phyloP scores from a whole-genome alignment of 2,113 vertebrate genomes.

The Ictalurus furcatus region DNA sequence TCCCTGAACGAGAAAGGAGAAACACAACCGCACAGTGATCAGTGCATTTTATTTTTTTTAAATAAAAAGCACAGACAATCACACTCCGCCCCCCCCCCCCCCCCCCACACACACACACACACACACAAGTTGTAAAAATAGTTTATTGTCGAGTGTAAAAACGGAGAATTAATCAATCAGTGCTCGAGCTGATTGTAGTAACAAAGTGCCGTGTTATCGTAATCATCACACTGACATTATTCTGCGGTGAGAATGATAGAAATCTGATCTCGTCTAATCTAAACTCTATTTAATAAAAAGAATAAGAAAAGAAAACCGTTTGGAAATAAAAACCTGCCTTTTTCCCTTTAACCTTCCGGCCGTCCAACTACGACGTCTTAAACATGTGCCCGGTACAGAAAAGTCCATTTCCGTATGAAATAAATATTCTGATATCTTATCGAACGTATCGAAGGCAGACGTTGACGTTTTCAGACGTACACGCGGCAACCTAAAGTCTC shows the following conservation, averaged over 20 bases:
- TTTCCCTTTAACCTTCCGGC: neutral
- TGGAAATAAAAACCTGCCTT: neutral
- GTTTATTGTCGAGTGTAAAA: constrained; percentile 4
- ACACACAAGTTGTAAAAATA: neutral
- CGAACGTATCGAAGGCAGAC: neutral
- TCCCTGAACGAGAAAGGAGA: neutral
- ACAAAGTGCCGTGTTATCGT: neutral
- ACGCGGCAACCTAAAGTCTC: too few species aligned
- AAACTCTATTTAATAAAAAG: neutral
- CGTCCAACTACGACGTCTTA: neutral
- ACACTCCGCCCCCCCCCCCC: too few species aligned
- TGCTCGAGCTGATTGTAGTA: neutral
- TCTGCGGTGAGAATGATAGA: neutral
- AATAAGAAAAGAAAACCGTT: neutral
- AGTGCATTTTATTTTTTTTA: constrained; percentile 5
- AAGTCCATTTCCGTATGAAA: neutral
- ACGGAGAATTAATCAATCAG: neutral
- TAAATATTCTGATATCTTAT: neutral
- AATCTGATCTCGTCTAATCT: neutral
- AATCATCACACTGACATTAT: neutral
- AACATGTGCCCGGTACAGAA: neutral
- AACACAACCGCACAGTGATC: neutral
- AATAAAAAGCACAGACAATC: neutral
- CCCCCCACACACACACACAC: neutral
- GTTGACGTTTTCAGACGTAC: neutral